These are phyloP conservation scores for Melinaea marsaeus DNA, from an alignment of 2,888 invertebrate species.

Conservation along the genomic window DNA sequence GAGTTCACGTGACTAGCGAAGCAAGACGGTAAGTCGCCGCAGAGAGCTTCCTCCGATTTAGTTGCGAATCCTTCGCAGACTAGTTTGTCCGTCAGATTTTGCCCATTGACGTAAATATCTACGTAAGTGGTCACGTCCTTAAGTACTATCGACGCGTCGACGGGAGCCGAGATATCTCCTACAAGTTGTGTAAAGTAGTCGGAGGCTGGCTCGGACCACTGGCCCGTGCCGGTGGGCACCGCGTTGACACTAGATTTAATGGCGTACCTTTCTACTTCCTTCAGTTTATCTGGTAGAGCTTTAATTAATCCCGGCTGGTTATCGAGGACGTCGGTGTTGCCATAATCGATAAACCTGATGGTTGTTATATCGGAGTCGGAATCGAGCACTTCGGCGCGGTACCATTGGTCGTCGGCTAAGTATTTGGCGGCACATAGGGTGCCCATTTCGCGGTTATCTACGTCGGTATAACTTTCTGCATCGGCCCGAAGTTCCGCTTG, in stretches of 20 bases:
- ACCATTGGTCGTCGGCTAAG: conserved; percentile 92
- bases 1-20: conserved; percentile 86
- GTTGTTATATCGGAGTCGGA: conserved; percentile 86
- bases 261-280: conserved; percentile 75
- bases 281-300: conserved; percentile 78
- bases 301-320: conserved; percentile 80
- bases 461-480: conserved; percentile 68
- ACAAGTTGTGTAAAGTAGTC: conserved; percentile 74
- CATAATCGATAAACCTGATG: conserved; percentile 87
- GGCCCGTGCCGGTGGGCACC: conserved; percentile 78
- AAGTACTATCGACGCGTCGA: conserved; percentile 76
- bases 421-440: conserved; percentile 87
- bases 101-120: conserved; percentile 79
- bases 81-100: conserved; percentile 79
- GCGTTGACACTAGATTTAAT: conserved; percentile 83
- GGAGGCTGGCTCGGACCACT: conserved; percentile 82
- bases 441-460: conserved; percentile 79
- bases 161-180: conserved; percentile 69
- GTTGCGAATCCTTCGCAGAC: conserved; percentile 78
- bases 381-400: conserved; percentile 92
- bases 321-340: conserved; percentile 86
- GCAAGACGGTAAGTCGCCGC: conserved; percentile 78
- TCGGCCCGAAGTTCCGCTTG: conserved; percentile 81
- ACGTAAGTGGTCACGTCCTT: conserved; percentile 81
- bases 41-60: conserved; percentile 70